Conservation (phyloP, 2,888 invertebrate genomes). For the Deilephila elpenor region DNA sequence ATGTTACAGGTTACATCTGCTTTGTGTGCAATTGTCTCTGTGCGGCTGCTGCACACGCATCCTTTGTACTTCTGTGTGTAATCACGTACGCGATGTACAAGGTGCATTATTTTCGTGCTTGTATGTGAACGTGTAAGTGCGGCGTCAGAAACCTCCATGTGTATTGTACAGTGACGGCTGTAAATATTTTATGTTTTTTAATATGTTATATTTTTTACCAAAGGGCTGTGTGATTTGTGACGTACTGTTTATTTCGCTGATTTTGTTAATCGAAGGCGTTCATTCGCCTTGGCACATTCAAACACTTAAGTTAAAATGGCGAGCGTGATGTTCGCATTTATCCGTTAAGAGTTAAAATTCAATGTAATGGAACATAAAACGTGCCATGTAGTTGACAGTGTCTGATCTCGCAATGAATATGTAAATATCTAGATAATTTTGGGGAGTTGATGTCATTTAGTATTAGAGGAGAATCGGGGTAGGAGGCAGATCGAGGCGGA, state of each 20-base stretch:
- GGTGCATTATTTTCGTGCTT: slow-evolving; percentile 7
- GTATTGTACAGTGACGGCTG: not conserved
- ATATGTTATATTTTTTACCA: slow-evolving; percentile 15
- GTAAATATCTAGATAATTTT: not conserved
- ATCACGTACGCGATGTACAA: slow-evolving; percentile 1
- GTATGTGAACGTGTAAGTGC: not conserved
- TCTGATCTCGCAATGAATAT: slow-evolving; percentile 18
- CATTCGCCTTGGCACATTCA: not conserved
- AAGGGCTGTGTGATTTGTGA: slow-evolving; percentile 34
- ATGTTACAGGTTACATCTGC: not conserved
- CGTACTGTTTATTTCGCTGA: slow-evolving; percentile 33
- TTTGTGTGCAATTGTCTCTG: not conserved
- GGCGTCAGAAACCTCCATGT: not conserved
- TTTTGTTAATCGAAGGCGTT: not conserved
- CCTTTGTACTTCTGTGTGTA: not conserved
- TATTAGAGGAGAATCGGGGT: not conserved
- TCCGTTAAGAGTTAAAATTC: slow-evolving; percentile 3
- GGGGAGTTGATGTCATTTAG: not conserved
- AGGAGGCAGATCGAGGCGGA: too few species aligned
- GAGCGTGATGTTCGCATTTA: not conserved
- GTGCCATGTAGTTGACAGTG: slow-evolving; percentile 5
- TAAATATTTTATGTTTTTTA: slow-evolving; percentile 4
- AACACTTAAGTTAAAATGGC: not conserved
- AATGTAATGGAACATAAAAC: slow-evolving; percentile 15
- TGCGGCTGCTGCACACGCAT: not conserved